Evolutionary conservation across 1,140 invertebrate species (phyloP).

Genomic region (Chironomus striatipennis): DNA sequence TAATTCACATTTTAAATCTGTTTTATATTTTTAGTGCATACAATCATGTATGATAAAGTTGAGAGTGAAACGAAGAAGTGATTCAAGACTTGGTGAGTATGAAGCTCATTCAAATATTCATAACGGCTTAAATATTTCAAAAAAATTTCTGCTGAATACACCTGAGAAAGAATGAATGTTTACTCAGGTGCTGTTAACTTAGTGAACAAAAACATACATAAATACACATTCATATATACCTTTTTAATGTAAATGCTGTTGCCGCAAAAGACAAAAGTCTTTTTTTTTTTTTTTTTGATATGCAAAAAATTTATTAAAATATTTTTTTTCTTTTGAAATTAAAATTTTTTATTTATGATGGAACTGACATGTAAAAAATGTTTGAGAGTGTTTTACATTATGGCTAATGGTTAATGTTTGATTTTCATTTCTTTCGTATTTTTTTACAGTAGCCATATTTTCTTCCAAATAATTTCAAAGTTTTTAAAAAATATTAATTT

Average conservation of each 20-base stretch:
- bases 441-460: too few relatives aligned
- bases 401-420: too few relatives aligned
- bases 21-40: conserved; percentile 80
- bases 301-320: not conserved
- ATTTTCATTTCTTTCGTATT: too few relatives aligned
- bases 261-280: not conserved
- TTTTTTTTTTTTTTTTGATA: not conserved
- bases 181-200: not conserved
- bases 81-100: conserved; percentile 76
- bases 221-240: not conserved
- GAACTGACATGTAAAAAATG: too few relatives aligned
- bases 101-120: not conserved
- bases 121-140: not conserved
- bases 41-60: conserved; percentile 88
- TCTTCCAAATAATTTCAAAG: too few relatives aligned
- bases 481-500: too few relatives aligned
- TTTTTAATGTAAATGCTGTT: not conserved
- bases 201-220: not conserved
- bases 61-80: conserved; percentile 77
- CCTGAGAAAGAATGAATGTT: not conserved
- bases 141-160: not conserved
- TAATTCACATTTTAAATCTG: conserved; percentile 26
- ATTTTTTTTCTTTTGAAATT: too few relatives aligned
- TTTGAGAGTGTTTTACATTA: too few relatives aligned
- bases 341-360: too few relatives aligned